A percentile compares a stretch with the other conserved stretches of the same genome.
Evolutionary conservation across 2,113 vertebrate species (phyloP).

Genomic region (Acanthochromis polyacanthus): DNA sequence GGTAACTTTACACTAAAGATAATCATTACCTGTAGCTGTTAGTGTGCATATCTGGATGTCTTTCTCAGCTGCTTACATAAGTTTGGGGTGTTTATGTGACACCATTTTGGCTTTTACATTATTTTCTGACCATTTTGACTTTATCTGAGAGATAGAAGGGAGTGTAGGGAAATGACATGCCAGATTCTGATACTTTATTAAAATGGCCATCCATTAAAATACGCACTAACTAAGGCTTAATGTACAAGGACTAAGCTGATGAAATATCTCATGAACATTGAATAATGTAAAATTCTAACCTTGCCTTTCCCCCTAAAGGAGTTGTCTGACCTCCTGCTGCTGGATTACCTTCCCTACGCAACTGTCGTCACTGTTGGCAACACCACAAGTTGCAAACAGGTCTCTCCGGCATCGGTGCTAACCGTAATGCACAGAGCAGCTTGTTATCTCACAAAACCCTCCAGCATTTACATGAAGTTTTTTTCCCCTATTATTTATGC

Average conservation of each 20-base stretch:
- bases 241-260: neutral
- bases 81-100: no score
- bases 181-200: neutral
- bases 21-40: no score
- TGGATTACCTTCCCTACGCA: constrained; percentile 15
- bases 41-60: neutral
- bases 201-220: neutral
- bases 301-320: neutral
- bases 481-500: constrained; percentile 16
- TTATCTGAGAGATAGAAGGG: no score
- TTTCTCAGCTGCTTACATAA: neutral
- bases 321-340: neutral
- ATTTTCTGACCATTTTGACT: no score
- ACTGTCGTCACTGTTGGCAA: neutral
- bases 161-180: no score
- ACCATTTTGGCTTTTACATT: no score
- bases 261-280: constrained; percentile 4
- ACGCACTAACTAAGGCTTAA: neutral
- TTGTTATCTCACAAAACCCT: constrained; percentile 40
- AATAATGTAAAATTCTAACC: neutral
- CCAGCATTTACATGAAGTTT: constrained; percentile 33
- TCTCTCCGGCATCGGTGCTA: neutral
- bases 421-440: constrained; percentile 6
- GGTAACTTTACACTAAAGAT: no score
- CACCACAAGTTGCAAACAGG: neutral